Percentiles rank a stretch among this genome's conserved stretches.
Conservation (phyloP, 2,888 invertebrate species). For the Conomelus anceps region DNA sequence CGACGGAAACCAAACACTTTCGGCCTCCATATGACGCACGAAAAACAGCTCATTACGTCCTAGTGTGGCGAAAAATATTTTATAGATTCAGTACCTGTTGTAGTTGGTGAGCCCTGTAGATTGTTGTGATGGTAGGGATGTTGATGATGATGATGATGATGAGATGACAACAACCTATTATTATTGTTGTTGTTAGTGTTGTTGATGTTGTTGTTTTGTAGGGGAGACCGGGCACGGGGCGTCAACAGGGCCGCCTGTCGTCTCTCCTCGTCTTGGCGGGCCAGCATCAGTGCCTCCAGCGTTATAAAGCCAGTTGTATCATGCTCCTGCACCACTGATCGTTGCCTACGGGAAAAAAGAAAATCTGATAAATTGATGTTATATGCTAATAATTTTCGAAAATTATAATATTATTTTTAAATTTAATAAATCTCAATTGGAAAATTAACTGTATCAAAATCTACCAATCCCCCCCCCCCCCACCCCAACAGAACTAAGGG, state of each 20-base stretch:
- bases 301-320: slow-evolving; percentile 55
- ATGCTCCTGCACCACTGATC: slow-evolving; percentile 18
- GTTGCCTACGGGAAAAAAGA: slow-evolving; percentile 2
- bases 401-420: too few species aligned
- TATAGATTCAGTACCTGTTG: too few species aligned
- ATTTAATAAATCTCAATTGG: too few species aligned
- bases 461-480: too few species aligned
- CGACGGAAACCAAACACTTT: too few species aligned
- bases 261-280: slow-evolving; percentile 65
- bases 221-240: background rate
- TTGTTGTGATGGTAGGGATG: slow-evolving; percentile 32
- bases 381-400: background rate
- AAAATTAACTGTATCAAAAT: too few species aligned
- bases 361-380: background rate
- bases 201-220: slow-evolving; percentile 2
- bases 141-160: slow-evolving; percentile 23
- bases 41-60: too few species aligned
- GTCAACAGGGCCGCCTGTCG: slow-evolving; percentile 36
- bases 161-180: slow-evolving; percentile 3
- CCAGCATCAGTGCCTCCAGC: slow-evolving; percentile 70
- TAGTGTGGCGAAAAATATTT: too few species aligned
- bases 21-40: too few species aligned
- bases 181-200: background rate
- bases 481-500: too few species aligned
- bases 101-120: background rate